phyloP scores from a whole-genome alignment of 2,113 vertebrate species.

The Gila orcuttii region DNA sequence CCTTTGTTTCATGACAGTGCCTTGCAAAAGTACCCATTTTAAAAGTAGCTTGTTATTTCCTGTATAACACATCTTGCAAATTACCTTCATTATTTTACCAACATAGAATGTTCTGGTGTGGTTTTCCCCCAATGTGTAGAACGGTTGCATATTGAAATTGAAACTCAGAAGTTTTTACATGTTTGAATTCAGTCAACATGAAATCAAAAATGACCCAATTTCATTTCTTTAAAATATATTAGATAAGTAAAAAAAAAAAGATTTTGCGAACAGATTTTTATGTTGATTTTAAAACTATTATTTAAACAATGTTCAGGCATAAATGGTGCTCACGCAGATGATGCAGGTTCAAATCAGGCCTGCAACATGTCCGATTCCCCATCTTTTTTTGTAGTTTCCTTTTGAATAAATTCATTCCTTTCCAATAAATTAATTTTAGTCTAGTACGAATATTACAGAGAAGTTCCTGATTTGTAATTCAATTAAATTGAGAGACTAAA shows the following conservation, averaged over 20 bases:
- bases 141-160: too few species aligned
- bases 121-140: too few species aligned
- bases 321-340: not conserved
- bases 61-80: too few species aligned
- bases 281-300: not conserved
- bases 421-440: not conserved
- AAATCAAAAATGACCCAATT: not conserved
- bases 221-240: not conserved
- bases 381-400: not conserved
- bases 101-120: too few species aligned
- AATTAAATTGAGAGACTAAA: not conserved
- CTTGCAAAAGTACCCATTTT: not conserved
- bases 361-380: not conserved
- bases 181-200: too few species aligned
- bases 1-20: slow-evolving; percentile 27
- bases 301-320: not conserved
- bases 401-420: not conserved
- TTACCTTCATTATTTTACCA: too few species aligned
- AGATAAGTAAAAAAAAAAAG: not conserved
- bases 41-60: not conserved
- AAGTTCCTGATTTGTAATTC: not conserved
- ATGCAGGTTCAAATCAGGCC: not conserved
- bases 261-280: not conserved
- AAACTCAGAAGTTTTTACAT: too few species aligned
- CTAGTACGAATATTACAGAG: not conserved